Conservation (phyloP, 2,797 vertebrate species). For the Liasis olivaceus region DNA sequence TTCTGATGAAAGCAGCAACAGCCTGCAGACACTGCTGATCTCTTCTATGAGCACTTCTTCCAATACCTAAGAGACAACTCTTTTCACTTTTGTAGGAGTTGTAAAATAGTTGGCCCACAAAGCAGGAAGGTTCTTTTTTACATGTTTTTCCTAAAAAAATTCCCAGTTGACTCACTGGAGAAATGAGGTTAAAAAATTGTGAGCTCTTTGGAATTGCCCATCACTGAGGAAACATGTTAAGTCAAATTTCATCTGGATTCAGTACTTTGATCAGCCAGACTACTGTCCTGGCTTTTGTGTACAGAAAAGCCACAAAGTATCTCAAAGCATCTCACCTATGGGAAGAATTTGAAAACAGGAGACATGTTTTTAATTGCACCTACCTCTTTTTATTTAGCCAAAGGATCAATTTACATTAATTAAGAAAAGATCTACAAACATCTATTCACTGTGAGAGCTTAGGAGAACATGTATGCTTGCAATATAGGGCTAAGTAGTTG, state of each 20-base stretch:
- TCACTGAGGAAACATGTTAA: neutral
- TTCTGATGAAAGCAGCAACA: neutral
- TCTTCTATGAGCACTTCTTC: neutral
- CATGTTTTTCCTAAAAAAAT: neutral
- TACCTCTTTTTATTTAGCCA: neutral
- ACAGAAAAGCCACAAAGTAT: neutral
- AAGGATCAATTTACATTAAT: neutral
- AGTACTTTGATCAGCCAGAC: neutral
- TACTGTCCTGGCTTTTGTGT: neutral
- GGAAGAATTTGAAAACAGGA: neutral
- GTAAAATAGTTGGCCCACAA: neutral
- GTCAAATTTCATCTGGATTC: neutral
- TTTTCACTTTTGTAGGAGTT: neutral
- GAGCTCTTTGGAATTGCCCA: neutral
- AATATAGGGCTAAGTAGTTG: neutral
- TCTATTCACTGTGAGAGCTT: neutral
- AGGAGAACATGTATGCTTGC: neutral
- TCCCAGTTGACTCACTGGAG: neutral
- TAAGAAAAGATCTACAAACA: neutral
- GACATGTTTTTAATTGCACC: neutral
- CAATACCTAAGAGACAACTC: neutral
- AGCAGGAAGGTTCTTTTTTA: neutral
- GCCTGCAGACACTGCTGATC: neutral
- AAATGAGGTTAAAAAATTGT: neutral
- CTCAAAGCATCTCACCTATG: neutral